Base-by-base conservation (phyloP, 2,797 vertebrate genomes). In the Ceryle rudis region DNA sequence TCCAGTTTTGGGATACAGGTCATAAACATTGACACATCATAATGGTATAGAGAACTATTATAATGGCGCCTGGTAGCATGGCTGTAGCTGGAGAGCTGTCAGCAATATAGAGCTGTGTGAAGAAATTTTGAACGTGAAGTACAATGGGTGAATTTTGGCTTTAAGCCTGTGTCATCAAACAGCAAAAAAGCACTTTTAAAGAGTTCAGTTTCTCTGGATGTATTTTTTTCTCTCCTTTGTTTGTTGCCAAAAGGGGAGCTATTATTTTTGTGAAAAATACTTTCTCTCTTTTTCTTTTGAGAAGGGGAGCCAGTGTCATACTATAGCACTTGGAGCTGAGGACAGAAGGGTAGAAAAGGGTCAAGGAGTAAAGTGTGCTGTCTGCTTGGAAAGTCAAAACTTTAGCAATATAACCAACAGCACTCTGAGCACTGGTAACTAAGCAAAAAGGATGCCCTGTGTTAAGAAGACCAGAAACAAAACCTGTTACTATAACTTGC, bases 181-280 rank as follows among this genome's bases (percentile, higher is more conserved):
- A 92, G 67, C 20, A 86, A 84, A 95, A 51, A 75, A 72, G 51
- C 54, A 31, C 67, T 90, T 95, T 89, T 37, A 57, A 86, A 84
- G 83, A 77, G 55, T 77, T 95, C 58, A 42, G 39, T 95, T 96
- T 95, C 82, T 73, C 73, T 94, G 90, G 75, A 92, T 52, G 80
- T 83, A 83, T 90, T 97, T 91, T 35, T 95, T 89, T 87, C 77
- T 91, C 71, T 91, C 73, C 74, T 96, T 93, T 96, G 93, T 82
- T 97, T 95, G 86, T 95, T 97, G 96, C 96, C 95, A 97, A 95
- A 97, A 95, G 70, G 51, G 64, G 89, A 97, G 94, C 87, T 95
- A 95, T 96, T 95, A 94, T 96, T 92, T 96, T 77, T 86, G 73
- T 42, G 89, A 96, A 84, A 96, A 96, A 95, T 93, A 71, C 72